Evolutionary conservation across 1,140 invertebrate species (phyloP).

Genomic region (Adelges cooleyi): DNA sequence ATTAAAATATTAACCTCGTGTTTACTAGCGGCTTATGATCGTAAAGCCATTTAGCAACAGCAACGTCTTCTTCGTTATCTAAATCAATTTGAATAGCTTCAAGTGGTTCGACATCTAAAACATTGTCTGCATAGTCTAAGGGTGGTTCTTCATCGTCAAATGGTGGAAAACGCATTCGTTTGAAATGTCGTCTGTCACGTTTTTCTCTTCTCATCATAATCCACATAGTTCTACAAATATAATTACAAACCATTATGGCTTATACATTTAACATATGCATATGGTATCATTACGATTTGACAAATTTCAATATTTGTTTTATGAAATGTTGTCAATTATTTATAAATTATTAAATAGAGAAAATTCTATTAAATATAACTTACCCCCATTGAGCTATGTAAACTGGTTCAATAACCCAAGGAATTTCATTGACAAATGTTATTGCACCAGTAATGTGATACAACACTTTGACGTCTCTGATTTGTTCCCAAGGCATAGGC

Average conservation of each 20-base stretch:
- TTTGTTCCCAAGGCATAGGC: conserved; percentile 99
- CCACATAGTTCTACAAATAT: conserved; percentile 92
- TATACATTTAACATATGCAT: neutral
- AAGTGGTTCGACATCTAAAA: conserved; percentile 95
- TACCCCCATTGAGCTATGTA: conserved; percentile 99
- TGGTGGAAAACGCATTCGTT: conserved; percentile 98
- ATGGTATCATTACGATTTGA: neutral
- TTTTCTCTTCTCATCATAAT: conserved; percentile 99
- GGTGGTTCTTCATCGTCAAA: conserved; percentile 99
- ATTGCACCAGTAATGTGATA: conserved; percentile 99
- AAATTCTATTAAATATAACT: conserved; percentile 36
- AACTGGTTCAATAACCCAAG: conserved; percentile 97
- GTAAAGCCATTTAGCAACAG: conserved; percentile 92
- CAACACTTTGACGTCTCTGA: conserved; percentile 90
- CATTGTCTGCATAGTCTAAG: conserved; percentile 97
- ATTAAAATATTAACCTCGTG: conserved; percentile 51
- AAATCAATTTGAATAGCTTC: conserved; percentile 99
- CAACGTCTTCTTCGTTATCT: conserved; percentile 88
- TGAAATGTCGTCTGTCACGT: conserved; percentile 95
- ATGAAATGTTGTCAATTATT: neutral
- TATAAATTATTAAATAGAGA: neutral
- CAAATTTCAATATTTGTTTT: neutral
- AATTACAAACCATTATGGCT: neutral
- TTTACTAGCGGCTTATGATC: conserved; percentile 94
- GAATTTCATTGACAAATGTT: conserved; percentile 99